phyloP scores from a whole-genome alignment of 92 coral and sea anemone species.

The Actinernus sp. region DNA sequence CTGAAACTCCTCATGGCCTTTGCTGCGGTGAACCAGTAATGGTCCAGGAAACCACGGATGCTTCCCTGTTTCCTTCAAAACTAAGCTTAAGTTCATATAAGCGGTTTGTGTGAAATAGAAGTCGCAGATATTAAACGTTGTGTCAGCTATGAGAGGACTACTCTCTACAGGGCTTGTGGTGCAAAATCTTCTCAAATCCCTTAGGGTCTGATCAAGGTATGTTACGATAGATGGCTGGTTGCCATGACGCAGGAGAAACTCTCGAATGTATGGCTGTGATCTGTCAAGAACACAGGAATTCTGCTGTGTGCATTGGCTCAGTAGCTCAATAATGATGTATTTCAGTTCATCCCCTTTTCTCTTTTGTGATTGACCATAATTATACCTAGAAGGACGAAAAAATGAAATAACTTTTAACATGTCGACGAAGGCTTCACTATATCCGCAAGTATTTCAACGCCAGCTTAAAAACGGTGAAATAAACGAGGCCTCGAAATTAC shows the following conservation, averaged over 20 bases:
- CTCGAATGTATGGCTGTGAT: constrained; percentile 27
- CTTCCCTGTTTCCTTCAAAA: constrained; percentile 14
- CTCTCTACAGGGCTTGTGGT: neutral
- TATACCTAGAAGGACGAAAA: too few species aligned
- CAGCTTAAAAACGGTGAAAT: too few species aligned
- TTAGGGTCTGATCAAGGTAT: constrained; percentile 28
- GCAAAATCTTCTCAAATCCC: constrained; percentile 27
- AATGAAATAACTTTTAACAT: too few species aligned
- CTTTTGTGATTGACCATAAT: constrained; percentile 24
- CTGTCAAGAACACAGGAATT: constrained; percentile 18
- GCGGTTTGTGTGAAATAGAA: constrained; percentile 49
- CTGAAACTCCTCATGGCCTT: constrained; percentile 34
- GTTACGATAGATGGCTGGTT: constrained; percentile 41
- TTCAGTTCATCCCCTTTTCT: constrained; percentile 22
- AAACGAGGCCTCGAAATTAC: too few species aligned
- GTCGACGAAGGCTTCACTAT: too few species aligned
- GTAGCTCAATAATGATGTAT: constrained; percentile 16
- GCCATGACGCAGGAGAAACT: constrained; percentile 28
- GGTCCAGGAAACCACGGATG: too few species aligned
- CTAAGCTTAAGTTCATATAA: constrained; percentile 31
- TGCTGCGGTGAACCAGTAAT: constrained; percentile 57
- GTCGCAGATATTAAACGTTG: constrained; percentile 44
- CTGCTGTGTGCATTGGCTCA: constrained; percentile 11
- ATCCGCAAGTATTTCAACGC: too few species aligned
- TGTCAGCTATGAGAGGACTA: constrained; percentile 23